Conservation (phyloP, 2,797 vertebrate genomes). For the Microctenopoma stevenorrisi region DNA sequence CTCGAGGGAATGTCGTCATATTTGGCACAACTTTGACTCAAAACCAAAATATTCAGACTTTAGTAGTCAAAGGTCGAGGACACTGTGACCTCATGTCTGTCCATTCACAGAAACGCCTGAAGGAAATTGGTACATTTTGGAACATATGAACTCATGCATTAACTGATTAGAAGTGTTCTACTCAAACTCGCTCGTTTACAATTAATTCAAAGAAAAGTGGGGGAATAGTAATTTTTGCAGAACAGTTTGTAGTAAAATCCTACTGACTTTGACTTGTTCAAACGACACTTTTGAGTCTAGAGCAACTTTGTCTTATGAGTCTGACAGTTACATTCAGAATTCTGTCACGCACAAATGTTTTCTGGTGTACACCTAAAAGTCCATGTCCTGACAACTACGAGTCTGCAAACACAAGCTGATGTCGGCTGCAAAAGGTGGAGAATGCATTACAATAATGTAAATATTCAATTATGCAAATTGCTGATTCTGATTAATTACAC, state of each 20-base stretch:
- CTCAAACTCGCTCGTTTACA: too few relatives aligned
- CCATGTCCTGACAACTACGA: slow-evolving; percentile 36
- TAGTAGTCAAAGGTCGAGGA: too few relatives aligned
- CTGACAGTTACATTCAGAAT: slow-evolving; percentile 14
- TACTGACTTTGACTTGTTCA: background rate
- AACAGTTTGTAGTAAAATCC: background rate
- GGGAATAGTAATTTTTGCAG: too few relatives aligned
- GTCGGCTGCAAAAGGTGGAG: slow-evolving; percentile 53
- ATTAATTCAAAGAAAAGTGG: background rate
- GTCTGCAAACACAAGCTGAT: slow-evolving; percentile 58
- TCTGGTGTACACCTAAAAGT: slow-evolving; percentile 27
- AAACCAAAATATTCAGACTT: too few relatives aligned
- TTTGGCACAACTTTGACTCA: too few relatives aligned
- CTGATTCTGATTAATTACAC: slow-evolving; percentile 72
- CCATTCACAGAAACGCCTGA: too few relatives aligned
- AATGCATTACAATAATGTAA: slow-evolving; percentile 62
- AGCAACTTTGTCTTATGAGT: background rate
- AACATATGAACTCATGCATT: too few relatives aligned
- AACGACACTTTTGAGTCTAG: background rate
- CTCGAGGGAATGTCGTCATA: too few relatives aligned
- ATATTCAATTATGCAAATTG: slow-evolving; percentile 77
- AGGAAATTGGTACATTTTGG: too few relatives aligned
- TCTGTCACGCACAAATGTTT: slow-evolving; percentile 26
- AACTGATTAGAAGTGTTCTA: too few relatives aligned
- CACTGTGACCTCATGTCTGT: too few relatives aligned